Percentiles rank a stretch among this genome's conserved stretches.
phyloP scores from a whole-genome alignment of 2,888 invertebrate genomes.

The Macrosiphum euphorbiae region DNA sequence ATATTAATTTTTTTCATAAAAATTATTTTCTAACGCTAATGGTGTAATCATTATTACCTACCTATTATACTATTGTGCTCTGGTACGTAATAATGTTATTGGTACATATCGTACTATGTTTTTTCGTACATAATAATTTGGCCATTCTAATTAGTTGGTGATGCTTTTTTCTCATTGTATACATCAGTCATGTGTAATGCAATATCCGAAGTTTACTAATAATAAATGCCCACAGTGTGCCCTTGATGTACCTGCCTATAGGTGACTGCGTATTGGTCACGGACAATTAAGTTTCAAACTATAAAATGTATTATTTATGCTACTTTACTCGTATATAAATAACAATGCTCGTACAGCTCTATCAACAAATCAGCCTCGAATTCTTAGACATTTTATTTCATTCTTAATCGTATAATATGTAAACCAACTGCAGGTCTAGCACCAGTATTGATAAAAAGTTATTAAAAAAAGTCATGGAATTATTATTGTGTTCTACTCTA shows the following conservation, averaged over 20 bases:
- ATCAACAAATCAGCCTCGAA: conserved; percentile 22
- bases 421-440: background rate
- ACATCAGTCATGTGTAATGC: background rate
- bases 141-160: background rate
- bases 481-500: background rate
- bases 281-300: conserved; percentile 33
- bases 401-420: background rate
- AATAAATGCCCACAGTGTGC: conserved; percentile 1
- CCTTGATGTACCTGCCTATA: conserved; percentile 24
- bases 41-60: background rate
- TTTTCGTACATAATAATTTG: background rate
- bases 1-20: background rate
- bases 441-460: background rate
- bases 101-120: background rate
- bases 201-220: conserved; percentile 32
- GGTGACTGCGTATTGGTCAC: conserved; percentile 33
- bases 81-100: background rate
- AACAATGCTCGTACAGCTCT: background rate
- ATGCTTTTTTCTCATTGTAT: conserved; percentile 4
- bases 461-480: background rate
- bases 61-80: background rate
- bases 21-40: background rate
- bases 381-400: background rate
- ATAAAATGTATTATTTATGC: conserved; percentile 3
- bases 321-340: conserved; percentile 14